Conservation (phyloP, 2,888 invertebrate species). For the Hypomecis atomaria region DNA sequence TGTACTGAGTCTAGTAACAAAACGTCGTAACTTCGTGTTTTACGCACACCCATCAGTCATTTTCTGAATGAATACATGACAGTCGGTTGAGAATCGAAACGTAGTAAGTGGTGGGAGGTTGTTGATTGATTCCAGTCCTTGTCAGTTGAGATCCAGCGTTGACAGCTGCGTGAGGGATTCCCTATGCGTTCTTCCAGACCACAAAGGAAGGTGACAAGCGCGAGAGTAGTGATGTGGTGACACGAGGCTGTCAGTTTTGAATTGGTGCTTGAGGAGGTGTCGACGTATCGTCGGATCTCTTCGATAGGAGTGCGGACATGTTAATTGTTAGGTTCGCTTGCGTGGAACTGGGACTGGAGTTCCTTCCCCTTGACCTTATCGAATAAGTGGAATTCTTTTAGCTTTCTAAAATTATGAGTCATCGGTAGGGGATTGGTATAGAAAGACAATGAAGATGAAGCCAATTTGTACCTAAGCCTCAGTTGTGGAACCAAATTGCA, state of each 20-base stretch:
- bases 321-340: conserved; percentile 71
- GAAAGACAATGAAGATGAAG: no score
- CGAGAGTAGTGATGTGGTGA: conserved; percentile 66
- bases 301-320: conserved; percentile 69
- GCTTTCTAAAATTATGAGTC: conserved; percentile 29
- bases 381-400: conserved; percentile 15
- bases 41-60: conserved; percentile 74
- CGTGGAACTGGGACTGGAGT: conserved; percentile 53
- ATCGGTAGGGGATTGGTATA: not conserved
- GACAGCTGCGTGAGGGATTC: conserved; percentile 58
- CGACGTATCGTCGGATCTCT: conserved; percentile 73
- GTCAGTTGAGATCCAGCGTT: conserved; percentile 66
- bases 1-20: conserved; percentile 60
- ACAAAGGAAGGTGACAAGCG: conserved; percentile 61
- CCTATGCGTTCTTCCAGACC: conserved; percentile 57
- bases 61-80: conserved; percentile 73
- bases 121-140: conserved; percentile 73
- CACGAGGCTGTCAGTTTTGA: conserved; percentile 73
- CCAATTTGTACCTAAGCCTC: no score
- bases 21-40: conserved; percentile 66
- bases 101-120: conserved; percentile 63
- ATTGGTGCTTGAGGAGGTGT: conserved; percentile 74
- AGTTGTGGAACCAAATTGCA: no score
- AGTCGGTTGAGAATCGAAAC: conserved; percentile 70
- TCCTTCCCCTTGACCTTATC: conserved; percentile 37